A percentile compares a stretch with the other conserved stretches of the same genome.
These are phyloP conservation scores for Falcaria lacertinaria DNA, from an alignment of 2,888 invertebrate species.

Conservation along the genomic window DNA sequence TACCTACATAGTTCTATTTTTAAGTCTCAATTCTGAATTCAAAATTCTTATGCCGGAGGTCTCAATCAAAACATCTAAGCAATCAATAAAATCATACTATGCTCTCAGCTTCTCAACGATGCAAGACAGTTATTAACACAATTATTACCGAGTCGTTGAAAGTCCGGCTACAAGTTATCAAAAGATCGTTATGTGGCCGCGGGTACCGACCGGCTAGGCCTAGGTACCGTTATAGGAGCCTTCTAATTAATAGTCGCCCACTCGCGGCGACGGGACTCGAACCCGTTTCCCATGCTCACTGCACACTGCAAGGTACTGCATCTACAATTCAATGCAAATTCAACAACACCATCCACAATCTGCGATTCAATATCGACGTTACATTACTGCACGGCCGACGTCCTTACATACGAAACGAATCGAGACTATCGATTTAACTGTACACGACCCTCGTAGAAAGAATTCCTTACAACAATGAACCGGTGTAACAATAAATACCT, in stretches of 20 bases:
- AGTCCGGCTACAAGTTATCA: slow-evolving; percentile 56
- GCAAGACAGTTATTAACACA: slow-evolving; percentile 38
- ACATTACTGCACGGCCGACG: slow-evolving; percentile 34
- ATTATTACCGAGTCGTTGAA: slow-evolving; percentile 48
- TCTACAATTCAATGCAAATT: slow-evolving; percentile 76
- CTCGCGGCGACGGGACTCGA: slow-evolving; percentile 46
- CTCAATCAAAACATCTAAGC: no score
- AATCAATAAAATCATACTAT: no score
- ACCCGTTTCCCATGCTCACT: slow-evolving; percentile 55
- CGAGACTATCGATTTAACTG: slow-evolving; percentile 72
- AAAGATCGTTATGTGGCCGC: slow-evolving; percentile 56
- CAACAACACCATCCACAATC: slow-evolving; percentile 58
- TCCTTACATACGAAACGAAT: slow-evolving; percentile 48
- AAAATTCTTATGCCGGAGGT: no score
- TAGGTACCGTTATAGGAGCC: slow-evolving; percentile 57
- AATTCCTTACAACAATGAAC: slow-evolving; percentile 77
- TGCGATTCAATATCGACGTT: slow-evolving; percentile 50
- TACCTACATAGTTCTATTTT: no score
- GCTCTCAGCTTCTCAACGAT: background rate
- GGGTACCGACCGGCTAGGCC: slow-evolving; percentile 26
- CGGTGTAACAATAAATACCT: slow-evolving; percentile 80
- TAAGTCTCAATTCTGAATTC: no score
- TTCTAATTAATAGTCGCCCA: slow-evolving; percentile 72
- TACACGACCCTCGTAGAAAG: slow-evolving; percentile 66
- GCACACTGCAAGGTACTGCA: slow-evolving; percentile 53